Evolutionary conservation across 2,797 vertebrate genomes (phyloP).

Genomic region (Sardinella longiceps): DNA sequence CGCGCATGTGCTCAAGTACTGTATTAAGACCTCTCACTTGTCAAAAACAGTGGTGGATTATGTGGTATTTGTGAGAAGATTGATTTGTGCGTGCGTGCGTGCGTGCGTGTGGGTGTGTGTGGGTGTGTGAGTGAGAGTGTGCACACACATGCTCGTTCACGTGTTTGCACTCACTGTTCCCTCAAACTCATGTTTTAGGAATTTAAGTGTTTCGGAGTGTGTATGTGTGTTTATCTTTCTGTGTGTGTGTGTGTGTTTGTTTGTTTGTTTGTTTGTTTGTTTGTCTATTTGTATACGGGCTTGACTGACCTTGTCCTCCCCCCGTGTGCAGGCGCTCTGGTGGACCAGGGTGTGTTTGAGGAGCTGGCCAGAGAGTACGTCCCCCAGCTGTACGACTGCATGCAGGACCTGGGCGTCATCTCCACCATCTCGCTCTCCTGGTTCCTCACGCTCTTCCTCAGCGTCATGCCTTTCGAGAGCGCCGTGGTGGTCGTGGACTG

Average conservation of each 20-base stretch:
- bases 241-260: background rate
- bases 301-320: background rate
- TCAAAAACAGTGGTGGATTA: no score
- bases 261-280: background rate
- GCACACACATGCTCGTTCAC: background rate
- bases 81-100: background rate
- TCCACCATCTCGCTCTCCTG: constrained; percentile 97
- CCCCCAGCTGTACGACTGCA: constrained; percentile 96
- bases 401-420: constrained; percentile 97
- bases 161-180: background rate
- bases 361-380: constrained; percentile 91
- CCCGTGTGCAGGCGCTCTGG: constrained; percentile 82
- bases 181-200: background rate
- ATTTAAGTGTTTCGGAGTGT: background rate
- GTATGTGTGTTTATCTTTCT: background rate
- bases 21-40: no score
- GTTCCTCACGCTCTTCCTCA: constrained; percentile 98
- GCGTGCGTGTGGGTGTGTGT: background rate
- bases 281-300: background rate
- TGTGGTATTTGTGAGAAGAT: background rate
- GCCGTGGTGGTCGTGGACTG: constrained; percentile 98
- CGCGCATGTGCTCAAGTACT: background rate
- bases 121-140: background rate
- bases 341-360: constrained; percentile 98
- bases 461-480: constrained; percentile 98